Percentiles rank a stretch among this genome's conserved stretches.
These are phyloP conservation scores for Oxyruncus cristatus DNA, from an alignment of 2,113 vertebrate genomes.

Conservation along the genomic window DNA sequence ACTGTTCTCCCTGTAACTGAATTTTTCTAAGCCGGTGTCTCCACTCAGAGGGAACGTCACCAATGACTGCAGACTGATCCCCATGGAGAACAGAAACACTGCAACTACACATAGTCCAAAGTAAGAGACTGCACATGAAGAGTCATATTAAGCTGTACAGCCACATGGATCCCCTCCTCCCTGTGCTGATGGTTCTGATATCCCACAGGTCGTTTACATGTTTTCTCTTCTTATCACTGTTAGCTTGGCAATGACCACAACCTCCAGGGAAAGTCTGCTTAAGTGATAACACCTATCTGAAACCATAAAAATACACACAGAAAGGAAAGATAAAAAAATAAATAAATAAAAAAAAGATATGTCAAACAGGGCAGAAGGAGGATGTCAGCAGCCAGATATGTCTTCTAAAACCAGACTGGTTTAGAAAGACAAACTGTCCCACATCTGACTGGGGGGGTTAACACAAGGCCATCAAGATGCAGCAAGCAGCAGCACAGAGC, in stretches of 20 bases:
- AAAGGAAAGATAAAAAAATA: background rate
- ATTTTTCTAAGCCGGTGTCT: background rate
- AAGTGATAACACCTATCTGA: background rate
- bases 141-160: background rate
- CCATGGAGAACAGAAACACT: background rate
- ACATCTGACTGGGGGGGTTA: background rate
- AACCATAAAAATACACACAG: background rate
- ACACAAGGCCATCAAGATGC: accelerated
- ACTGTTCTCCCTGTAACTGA: background rate
- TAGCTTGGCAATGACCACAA: background rate
- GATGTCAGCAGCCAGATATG: background rate
- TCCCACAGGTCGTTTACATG: background rate
- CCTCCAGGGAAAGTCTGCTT: background rate
- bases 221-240: background rate
- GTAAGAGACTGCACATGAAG: background rate
- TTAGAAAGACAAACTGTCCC: background rate
- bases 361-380: background rate
- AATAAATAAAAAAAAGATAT: background rate
- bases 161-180: background rate
- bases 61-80: background rate
- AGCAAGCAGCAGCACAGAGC: background rate
- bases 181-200: background rate
- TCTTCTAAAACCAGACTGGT: background rate
- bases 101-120: background rate
- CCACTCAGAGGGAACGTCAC: background rate